Evolutionary conservation across 1,140 invertebrate species (phyloP).

Genomic region (Theocolax elegans): DNA sequence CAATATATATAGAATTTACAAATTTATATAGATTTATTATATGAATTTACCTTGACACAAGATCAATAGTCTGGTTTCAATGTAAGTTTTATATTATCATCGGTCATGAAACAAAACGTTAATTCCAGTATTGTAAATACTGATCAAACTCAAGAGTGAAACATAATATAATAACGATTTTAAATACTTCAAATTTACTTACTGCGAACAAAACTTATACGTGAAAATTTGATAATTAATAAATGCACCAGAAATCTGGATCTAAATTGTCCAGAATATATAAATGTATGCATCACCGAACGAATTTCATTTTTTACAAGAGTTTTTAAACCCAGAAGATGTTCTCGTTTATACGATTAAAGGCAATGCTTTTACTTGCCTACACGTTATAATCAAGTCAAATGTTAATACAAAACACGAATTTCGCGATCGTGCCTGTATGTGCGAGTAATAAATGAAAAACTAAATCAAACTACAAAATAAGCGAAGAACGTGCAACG

Average conservation of each 20-base stretch:
- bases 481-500: neutral
- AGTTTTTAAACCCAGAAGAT: neutral
- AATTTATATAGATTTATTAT: neutral
- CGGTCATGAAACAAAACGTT: neutral
- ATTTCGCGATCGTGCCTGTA: slow-evolving; percentile 20
- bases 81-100: neutral
- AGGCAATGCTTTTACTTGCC: too few species aligned
- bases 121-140: neutral
- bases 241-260: too few species aligned
- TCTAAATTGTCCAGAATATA: neutral
- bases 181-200: neutral
- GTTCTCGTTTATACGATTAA: neutral
- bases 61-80: slow-evolving; percentile 7
- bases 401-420: too few species aligned
- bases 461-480: neutral
- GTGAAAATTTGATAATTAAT: too few species aligned
- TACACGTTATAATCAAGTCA: too few species aligned
- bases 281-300: neutral
- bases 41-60: neutral
- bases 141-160: neutral
- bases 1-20: neutral
- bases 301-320: neutral
- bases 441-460: neutral
- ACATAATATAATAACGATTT: neutral
- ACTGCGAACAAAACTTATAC: neutral